These are phyloP conservation scores for Mustelus asterias DNA, from an alignment of 2,113 vertebrate species.

Conservation along the genomic window DNA sequence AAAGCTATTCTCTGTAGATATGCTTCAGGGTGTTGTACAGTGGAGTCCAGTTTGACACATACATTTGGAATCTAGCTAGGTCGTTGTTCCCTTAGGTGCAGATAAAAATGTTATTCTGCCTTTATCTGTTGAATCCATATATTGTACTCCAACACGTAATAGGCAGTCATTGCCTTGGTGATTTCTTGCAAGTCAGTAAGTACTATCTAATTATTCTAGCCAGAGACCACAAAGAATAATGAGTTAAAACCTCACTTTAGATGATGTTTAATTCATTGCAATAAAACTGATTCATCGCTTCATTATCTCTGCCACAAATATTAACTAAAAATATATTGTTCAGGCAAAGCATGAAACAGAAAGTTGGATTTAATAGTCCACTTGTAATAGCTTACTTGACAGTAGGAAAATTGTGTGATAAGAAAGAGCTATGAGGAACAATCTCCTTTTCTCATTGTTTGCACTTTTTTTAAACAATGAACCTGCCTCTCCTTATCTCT, in stretches of 20 bases:
- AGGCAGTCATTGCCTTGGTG: neutral
- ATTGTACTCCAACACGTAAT: neutral
- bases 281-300: neutral
- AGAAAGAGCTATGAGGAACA: neutral
- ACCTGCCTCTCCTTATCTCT: neutral
- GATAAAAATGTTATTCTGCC: neutral
- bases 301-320: neutral
- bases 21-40: neutral
- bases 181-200: neutral
- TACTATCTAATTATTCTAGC: neutral
- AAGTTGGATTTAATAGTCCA: slow-evolving; percentile 15
- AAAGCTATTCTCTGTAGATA: neutral
- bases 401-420: neutral
- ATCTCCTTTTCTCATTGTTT: neutral
- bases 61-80: neutral
- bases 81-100: neutral
- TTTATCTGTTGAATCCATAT: neutral
- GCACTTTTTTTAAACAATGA: neutral
- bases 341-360: neutral
- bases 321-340: slow-evolving; percentile 13
- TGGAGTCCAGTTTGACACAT: neutral
- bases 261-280: slow-evolving; percentile 1
- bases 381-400: neutral
- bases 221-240: neutral
- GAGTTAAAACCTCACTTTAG: slow-evolving; percentile 23